A percentile compares a stretch with the other conserved stretches of the same genome.
Conservation (phyloP, 2,888 invertebrate genomes). For the Ectropis crepuscularia region DNA sequence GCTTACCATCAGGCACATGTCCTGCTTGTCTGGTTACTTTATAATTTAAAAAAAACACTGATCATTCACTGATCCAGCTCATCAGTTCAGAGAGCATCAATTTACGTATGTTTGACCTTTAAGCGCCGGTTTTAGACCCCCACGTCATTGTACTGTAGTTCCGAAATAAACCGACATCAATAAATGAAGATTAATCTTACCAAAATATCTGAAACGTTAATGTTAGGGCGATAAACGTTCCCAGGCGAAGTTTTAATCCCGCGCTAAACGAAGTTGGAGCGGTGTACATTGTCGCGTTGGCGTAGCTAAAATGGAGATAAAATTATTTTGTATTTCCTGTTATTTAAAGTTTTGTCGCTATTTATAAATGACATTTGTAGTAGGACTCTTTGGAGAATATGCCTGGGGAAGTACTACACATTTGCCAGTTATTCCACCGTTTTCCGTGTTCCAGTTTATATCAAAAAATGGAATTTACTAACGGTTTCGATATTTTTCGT, state of each 20-base stretch:
- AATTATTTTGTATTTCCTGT: not conserved
- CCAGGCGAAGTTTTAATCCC: constrained; percentile 17
- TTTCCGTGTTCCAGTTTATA: no score
- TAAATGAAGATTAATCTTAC: constrained; percentile 2
- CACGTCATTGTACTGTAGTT: not conserved
- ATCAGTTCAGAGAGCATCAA: no score
- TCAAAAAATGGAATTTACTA: no score
- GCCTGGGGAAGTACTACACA: no score
- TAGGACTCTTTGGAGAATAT: no score
- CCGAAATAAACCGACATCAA: not conserved
- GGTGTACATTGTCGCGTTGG: not conserved
- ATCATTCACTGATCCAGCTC: no score
- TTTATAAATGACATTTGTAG: no score
- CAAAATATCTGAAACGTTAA: constrained; percentile 6
- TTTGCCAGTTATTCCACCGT: no score
- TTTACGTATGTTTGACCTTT: not conserved
- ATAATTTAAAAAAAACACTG: no score
- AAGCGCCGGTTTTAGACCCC: not conserved
- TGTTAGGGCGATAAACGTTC: constrained; percentile 13
- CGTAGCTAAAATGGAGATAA: not conserved
- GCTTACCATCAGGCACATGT: no score
- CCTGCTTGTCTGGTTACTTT: no score
- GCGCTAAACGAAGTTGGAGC: constrained; percentile 14
- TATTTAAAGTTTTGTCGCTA: not conserved
- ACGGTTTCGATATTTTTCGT: no score